These are phyloP conservation scores for Psittacula derbiana DNA, from an alignment of 2,797 vertebrate species.

Conservation along the genomic window DNA sequence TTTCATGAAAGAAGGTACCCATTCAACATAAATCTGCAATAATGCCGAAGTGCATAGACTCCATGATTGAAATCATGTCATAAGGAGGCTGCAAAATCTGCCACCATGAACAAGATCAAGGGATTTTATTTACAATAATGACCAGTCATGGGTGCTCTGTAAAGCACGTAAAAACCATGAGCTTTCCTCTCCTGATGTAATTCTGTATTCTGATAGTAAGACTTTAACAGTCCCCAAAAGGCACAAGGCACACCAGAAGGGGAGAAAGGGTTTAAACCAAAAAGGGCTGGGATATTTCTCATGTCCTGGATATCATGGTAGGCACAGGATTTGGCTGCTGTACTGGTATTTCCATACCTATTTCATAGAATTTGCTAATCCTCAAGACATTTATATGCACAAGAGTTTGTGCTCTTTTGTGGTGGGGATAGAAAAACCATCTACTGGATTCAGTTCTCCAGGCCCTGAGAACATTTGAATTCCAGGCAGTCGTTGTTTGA, in stretches of 20 bases:
- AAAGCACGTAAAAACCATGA: background rate
- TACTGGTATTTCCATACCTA: background rate
- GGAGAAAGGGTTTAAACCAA: background rate
- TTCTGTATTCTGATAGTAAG: background rate
- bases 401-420: background rate
- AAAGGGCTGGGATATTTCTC: background rate
- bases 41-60: background rate
- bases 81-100: background rate
- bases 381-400: background rate
- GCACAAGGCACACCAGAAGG: background rate
- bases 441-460: background rate
- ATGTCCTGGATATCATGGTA: background rate
- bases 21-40: constrained; percentile 12
- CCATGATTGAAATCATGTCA: background rate
- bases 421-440: background rate
- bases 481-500: constrained; percentile 59
- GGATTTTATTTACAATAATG: background rate
- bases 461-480: constrained; percentile 49
- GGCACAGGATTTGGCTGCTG: background rate
- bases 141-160: background rate
- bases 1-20: background rate
- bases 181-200: background rate
- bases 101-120: background rate
- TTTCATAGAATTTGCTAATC: background rate
- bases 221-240: background rate